A percentile compares a stretch with the other conserved stretches of the same genome.
Conservation (phyloP, 1,140 invertebrate genomes). For the Brachystomella parvula region DNA sequence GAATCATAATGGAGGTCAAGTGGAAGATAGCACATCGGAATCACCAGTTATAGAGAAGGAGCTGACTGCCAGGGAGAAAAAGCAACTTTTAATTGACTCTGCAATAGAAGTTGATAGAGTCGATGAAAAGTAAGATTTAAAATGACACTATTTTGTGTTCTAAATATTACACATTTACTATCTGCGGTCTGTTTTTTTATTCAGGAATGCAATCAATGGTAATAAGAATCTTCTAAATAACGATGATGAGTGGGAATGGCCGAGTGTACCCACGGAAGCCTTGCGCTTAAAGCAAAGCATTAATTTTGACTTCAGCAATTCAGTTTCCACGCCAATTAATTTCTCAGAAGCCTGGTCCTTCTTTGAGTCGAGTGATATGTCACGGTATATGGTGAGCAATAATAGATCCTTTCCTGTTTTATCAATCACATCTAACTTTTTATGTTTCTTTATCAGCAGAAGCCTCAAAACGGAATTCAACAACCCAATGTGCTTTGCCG, state of each 20-base stretch:
- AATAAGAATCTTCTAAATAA: not conserved
- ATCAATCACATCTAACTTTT: not conserved
- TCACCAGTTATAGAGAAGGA: not conserved
- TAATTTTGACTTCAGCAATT: conserved; percentile 37
- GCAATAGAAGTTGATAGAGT: not conserved
- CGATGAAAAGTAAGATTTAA: not conserved
- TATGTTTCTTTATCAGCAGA: not conserved
- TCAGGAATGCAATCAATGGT: not conserved
- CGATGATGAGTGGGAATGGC: conserved; percentile 27
- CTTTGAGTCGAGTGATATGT: conserved; percentile 36
- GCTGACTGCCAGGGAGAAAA: conserved; percentile 29
- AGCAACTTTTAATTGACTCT: no score
- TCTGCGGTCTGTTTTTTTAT: not conserved
- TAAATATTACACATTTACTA: not conserved
- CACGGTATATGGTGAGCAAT: conserved; percentile 23
- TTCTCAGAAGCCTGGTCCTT: conserved; percentile 38
- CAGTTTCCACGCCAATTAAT: conserved; percentile 32
- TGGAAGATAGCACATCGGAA: no score
- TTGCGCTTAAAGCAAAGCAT: conserved; percentile 34
- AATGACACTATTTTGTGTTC: not conserved
- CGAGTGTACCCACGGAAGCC: conserved; percentile 24
- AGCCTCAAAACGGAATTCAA: not conserved
- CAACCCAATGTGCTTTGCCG: conserved; percentile 3
- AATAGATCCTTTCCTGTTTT: not conserved
- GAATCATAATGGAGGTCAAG: no score